phyloP scores from a whole-genome alignment of 2,888 invertebrate genomes.

The Seira sanloemensis region DNA sequence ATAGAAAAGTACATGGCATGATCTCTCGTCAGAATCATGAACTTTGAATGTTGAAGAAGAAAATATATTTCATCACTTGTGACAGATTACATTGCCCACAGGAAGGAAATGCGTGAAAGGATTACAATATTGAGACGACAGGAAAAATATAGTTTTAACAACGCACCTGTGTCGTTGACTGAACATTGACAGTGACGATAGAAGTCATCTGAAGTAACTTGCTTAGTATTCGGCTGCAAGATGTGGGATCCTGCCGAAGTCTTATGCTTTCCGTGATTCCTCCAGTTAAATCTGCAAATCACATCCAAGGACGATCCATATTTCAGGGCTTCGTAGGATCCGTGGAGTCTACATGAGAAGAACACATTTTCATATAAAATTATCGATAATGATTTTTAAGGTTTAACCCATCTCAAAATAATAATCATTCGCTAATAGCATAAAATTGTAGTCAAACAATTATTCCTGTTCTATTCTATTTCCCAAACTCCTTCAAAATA shows the following conservation, averaged over 20 bases:
- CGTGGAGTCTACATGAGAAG: conserved; percentile 87
- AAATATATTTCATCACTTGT: no score
- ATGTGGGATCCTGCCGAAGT: conserved; percentile 83
- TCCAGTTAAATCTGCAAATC: conserved; percentile 91
- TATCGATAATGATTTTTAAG: no score
- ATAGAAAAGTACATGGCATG: conserved; percentile 4
- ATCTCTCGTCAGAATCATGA: not conserved
- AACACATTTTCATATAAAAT: no score
- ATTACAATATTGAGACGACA: no score
- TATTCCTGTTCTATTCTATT: not conserved
- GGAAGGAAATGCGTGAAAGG: no score
- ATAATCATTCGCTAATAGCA: no score
- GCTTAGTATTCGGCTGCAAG: conserved; percentile 82
- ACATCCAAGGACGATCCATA: conserved; percentile 90
- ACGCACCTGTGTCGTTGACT: conserved; percentile 75
- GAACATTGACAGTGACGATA: conserved; percentile 87
- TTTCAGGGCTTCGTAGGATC: conserved; percentile 94
- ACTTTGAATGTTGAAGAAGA: not conserved
- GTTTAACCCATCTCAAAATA: no score
- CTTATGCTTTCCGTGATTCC: conserved; percentile 90
- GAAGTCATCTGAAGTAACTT: conserved; percentile 88
- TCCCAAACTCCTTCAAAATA: no score
- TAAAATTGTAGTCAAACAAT: not conserved
- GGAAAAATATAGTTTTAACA: no score
- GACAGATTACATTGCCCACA: not conserved